These are phyloP conservation scores for Vanacampus margaritifer DNA, from an alignment of 2,113 vertebrate species.

Conservation along the genomic window DNA sequence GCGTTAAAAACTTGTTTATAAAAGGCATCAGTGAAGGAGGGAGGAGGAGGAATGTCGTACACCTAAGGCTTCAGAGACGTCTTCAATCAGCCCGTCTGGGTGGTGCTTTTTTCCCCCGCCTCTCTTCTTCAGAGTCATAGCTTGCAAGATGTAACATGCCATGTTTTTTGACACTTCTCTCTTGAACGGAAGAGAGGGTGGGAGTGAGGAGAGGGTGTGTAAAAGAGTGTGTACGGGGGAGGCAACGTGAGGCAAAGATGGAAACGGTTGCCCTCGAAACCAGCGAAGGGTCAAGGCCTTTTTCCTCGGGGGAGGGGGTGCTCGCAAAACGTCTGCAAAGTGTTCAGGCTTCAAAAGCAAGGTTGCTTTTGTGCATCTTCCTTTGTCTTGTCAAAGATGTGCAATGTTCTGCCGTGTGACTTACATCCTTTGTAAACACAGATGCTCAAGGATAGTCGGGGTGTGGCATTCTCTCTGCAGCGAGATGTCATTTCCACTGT, in stretches of 20 bases:
- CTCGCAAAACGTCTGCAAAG: constrained; percentile 54
- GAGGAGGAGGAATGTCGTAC: constrained; percentile 62
- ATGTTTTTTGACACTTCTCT: constrained; percentile 65
- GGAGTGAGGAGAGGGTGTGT: constrained; percentile 11
- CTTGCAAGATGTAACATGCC: constrained; percentile 56
- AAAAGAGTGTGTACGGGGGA: constrained; percentile 12
- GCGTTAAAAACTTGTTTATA: constrained; percentile 73
- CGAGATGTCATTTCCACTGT: constrained; percentile 37
- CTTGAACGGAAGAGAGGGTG: constrained; percentile 54
- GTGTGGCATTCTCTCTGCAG: constrained; percentile 38
- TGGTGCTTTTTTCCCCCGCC: constrained; percentile 50
- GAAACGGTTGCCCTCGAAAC: constrained; percentile 41
- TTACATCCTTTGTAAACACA: constrained; percentile 61
- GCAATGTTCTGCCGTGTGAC: constrained; percentile 34
- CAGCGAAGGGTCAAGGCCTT: constrained; percentile 44
- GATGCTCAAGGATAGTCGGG: constrained; percentile 40
- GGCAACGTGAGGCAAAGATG: constrained; percentile 30
- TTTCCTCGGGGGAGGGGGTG: constrained; percentile 40
- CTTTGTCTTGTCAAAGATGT: constrained; percentile 42
- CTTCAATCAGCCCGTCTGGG: constrained; percentile 69
- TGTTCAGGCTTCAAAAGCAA: constrained; percentile 50
- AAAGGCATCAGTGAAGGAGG: constrained; percentile 60
- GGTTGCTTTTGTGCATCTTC: constrained; percentile 50
- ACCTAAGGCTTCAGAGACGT: constrained; percentile 69
- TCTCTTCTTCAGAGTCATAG: constrained; percentile 60